A percentile compares a stretch with the other conserved stretches of the same genome.
Conservation (phyloP, 2,797 vertebrate genomes). For the Podarcis siculus region DNA sequence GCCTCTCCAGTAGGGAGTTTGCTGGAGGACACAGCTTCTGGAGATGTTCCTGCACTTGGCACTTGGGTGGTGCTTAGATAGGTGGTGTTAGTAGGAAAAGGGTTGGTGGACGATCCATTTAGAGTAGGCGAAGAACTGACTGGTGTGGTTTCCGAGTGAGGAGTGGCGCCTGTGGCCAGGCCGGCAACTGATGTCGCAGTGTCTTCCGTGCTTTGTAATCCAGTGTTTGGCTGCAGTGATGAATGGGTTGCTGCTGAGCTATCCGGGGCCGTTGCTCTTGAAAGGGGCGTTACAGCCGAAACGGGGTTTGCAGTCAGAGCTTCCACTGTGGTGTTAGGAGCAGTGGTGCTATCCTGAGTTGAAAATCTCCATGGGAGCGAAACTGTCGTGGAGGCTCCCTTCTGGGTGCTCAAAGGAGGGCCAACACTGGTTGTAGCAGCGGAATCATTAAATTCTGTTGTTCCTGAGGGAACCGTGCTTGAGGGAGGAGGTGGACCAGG, state of each 20-base stretch:
- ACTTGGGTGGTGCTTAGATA: slow-evolving; percentile 5
- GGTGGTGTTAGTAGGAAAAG: neutral
- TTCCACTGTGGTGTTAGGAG: neutral
- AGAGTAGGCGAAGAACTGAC: neutral
- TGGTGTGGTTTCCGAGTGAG: neutral
- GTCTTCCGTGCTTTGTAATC: neutral
- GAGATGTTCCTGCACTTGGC: neutral
- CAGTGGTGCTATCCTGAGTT: fast-evolving
- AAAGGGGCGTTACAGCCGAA: neutral
- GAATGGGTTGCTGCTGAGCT: neutral
- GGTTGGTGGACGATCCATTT: neutral
- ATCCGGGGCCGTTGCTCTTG: neutral
- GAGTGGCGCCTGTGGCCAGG: neutral
- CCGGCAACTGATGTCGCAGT: neutral
- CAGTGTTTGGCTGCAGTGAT: neutral
- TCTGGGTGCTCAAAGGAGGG: neutral
- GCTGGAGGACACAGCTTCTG: neutral
- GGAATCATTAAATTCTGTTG: neutral
- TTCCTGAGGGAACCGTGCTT: neutral
- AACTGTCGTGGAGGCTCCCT: too few species aligned
- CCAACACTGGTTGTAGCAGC: neutral
- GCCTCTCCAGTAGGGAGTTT: neutral
- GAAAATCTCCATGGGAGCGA: neutral
- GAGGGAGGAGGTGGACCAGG: neutral
- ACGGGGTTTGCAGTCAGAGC: neutral